Percentiles rank a stretch among this genome's conserved stretches.
These are phyloP conservation scores for Crocallis elinguaria DNA, from an alignment of 2,888 invertebrate genomes.

Conservation along the genomic window DNA sequence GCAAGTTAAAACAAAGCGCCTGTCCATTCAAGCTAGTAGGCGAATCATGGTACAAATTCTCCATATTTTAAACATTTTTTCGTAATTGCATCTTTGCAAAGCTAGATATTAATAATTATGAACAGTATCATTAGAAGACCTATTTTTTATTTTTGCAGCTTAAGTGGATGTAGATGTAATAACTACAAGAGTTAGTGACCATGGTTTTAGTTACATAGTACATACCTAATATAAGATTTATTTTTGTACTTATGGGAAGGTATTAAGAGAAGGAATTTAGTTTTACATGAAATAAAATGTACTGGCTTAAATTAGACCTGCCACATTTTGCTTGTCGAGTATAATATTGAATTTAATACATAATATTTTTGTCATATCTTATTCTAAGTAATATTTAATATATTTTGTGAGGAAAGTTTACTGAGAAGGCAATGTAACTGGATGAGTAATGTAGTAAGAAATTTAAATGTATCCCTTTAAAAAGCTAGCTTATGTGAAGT, in stretches of 20 bases:
- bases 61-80: too few relatives aligned
- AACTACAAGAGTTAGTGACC: constrained; percentile 31
- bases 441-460: background rate
- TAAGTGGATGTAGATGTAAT: constrained; percentile 28
- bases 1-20: too few relatives aligned
- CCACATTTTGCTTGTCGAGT: constrained; percentile 13
- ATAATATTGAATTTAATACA: constrained; percentile 2
- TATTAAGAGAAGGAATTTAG: constrained; percentile 34
- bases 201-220: too few relatives aligned
- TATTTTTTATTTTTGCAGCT: constrained; percentile 25
- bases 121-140: too few relatives aligned
- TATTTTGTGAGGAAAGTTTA: constrained; percentile 73
- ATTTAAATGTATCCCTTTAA: constrained; percentile 30
- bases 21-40: too few relatives aligned
- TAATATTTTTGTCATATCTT: constrained; percentile 41
- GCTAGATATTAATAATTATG: background rate
- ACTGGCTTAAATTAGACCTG: background rate
- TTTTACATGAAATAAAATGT: constrained; percentile 12
- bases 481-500: constrained; percentile 63
- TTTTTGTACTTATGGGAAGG: constrained; percentile 46
- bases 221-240: constrained; percentile 26
- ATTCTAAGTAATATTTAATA: constrained; percentile 35
- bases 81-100: too few relatives aligned
- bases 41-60: too few relatives aligned
- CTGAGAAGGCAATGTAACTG: constrained; percentile 25